Evolutionary conservation across 2,113 vertebrate species (phyloP).

Genomic region (Brachyhypopomus gauderio): DNA sequence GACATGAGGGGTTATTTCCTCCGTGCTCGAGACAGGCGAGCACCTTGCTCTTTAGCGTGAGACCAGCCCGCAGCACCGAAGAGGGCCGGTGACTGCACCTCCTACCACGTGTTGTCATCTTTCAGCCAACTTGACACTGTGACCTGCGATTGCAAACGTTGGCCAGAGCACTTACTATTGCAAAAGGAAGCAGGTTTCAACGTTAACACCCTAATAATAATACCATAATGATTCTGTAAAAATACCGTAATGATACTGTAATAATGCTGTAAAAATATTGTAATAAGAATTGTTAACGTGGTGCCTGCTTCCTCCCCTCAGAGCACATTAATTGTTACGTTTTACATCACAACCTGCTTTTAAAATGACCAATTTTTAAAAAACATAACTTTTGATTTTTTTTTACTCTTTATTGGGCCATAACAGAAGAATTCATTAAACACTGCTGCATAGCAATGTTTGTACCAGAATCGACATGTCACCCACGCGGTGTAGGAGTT

Average conservation of each 20-base stretch:
- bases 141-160: neutral
- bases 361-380: neutral
- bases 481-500: constrained; percentile 58
- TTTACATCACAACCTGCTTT: neutral
- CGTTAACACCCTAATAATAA: constrained; percentile 19
- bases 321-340: neutral
- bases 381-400: neutral
- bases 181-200: neutral
- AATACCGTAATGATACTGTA: no score
- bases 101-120: no score
- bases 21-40: neutral
- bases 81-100: no score
- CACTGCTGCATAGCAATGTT: constrained; percentile 3
- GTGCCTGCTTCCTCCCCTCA: constrained; percentile 27
- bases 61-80: neutral
- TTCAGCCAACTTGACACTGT: no score
- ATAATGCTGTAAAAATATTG: no score
- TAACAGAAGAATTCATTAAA: constrained; percentile 18
- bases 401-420: constrained; percentile 8
- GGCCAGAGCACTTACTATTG: neutral
- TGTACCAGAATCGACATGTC: constrained; percentile 2
- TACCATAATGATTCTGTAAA: no score
- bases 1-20: neutral
- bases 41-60: neutral
- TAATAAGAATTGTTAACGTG: constrained; percentile 6